These are phyloP conservation scores for Cyrtorhinus lividipennis DNA, from an alignment of 1,140 invertebrate genomes.

Conservation along the genomic window DNA sequence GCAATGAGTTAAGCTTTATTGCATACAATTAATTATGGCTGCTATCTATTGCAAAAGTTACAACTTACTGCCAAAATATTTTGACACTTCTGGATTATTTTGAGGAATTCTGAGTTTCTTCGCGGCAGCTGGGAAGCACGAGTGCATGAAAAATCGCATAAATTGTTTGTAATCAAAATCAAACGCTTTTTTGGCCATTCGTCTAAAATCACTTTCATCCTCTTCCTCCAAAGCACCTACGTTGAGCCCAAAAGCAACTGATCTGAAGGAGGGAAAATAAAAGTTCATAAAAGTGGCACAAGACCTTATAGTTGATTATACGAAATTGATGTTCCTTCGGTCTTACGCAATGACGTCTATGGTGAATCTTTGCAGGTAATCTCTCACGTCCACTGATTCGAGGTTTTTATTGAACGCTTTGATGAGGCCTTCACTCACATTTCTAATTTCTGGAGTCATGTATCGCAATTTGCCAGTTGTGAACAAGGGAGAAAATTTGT, in stretches of 20 bases:
- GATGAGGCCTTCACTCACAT: background rate
- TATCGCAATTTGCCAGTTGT: constrained; percentile 37
- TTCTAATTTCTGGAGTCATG: constrained; percentile 19
- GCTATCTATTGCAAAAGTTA: too few relatives aligned
- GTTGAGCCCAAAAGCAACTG: constrained; percentile 42
- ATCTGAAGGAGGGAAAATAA: background rate
- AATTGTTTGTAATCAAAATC: constrained; percentile 5
- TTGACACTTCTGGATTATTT: background rate
- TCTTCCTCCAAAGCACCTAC: constrained; percentile 37
- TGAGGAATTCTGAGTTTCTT: constrained; percentile 16
- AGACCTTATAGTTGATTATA: too few relatives aligned
- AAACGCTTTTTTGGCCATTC: constrained; percentile 25
- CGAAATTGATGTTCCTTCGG: too few relatives aligned
- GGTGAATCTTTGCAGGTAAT: background rate
- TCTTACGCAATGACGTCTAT: constrained; percentile 10
- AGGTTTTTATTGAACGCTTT: background rate
- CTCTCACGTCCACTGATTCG: background rate
- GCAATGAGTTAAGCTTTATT: too few relatives aligned
- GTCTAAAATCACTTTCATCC: constrained; percentile 36
- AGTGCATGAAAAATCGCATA: background rate
- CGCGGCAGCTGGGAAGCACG: background rate
- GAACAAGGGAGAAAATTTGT: constrained; percentile 45
- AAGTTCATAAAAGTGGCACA: too few relatives aligned
- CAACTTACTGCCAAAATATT: background rate
- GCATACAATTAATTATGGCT: too few relatives aligned